Base-by-base conservation (phyloP, 2,797 vertebrate genomes). In the Chromis chromis region DNA sequence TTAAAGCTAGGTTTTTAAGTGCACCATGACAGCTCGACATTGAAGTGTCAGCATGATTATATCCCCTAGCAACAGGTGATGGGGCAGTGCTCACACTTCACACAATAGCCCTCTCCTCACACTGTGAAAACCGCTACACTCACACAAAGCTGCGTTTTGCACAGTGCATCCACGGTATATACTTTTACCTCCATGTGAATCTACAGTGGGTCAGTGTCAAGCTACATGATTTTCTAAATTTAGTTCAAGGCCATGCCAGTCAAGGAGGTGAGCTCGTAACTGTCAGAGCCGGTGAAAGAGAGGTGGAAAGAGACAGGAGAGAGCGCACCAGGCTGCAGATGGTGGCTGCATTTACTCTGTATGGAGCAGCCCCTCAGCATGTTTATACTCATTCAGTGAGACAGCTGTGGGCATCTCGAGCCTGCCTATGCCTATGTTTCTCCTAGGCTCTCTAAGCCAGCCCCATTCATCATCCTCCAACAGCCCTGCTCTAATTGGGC, bases 401-500 rank as follows among this genome's bases (percentile, higher is more conserved):
- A 95, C 93, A 94, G 92, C 92, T 94, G 91, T 92, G 92, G 91
- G 92, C 91, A 93, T 87, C 91, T 88, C 66, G 8, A 82, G 87
- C 83, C 86, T 88, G 80, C 85, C 90, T 87, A 68, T 88, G 86
- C 85, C 90, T 87, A 78, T 88, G 86, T 82, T 92, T 88, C 84
- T 90, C 84, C 82, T 73, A 81, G 88, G 90, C 86, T 89, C 90
- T 81, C 83, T 80, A 87, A 92, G 91, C 88, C 90, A 74, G 87
- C 83, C 89, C 88, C 85, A 93, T 94, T 94, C 90, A 94, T 95
- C 94, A 93, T 94, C 89, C 90, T 91, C 91, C 93, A 94, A 91
- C 91, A 93, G 91, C 88, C 86, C 81, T 81, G 82, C 85, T 94
- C 89, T 95, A 94, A 95, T 95, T 95, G 94, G 94, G 90, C 91